Conservation (phyloP, 2,113 vertebrate species). For the Prunella fulvescens region DNA sequence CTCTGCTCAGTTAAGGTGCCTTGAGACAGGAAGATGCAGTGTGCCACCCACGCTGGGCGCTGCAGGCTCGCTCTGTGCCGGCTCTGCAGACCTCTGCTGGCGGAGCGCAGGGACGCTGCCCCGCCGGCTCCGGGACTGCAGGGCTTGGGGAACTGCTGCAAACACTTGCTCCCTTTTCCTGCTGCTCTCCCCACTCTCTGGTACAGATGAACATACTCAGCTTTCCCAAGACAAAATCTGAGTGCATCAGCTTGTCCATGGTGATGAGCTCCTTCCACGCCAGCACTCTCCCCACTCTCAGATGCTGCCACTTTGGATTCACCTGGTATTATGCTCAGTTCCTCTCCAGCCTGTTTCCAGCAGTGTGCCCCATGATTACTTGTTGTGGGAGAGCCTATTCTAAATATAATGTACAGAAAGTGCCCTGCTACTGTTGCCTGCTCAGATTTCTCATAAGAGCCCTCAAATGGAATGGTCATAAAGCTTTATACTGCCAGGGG, state of each 20-base stretch:
- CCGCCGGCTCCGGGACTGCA: background rate
- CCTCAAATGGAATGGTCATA: background rate
- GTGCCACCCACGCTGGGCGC: background rate
- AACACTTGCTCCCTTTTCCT: background rate
- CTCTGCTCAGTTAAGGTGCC: background rate
- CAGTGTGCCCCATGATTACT: background rate
- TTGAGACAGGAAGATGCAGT: background rate
- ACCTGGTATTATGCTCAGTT: background rate
- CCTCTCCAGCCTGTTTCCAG: background rate
- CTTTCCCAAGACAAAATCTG: background rate
- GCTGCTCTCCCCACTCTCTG: background rate
- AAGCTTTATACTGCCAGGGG: background rate
- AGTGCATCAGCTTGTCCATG: background rate
- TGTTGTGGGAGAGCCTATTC: accelerated
- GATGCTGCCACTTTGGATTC: background rate
- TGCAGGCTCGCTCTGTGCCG: background rate
- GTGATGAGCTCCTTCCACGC: background rate
- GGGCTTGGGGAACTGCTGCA: background rate
- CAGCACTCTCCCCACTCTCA: background rate
- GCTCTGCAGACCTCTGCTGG: background rate
- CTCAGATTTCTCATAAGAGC: background rate
- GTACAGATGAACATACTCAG: background rate
- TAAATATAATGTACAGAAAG: background rate
- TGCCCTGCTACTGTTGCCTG: background rate
- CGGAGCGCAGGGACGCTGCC: background rate